Conservation (phyloP, 2,113 vertebrate genomes). For the Callospermophilus lateralis region DNA sequence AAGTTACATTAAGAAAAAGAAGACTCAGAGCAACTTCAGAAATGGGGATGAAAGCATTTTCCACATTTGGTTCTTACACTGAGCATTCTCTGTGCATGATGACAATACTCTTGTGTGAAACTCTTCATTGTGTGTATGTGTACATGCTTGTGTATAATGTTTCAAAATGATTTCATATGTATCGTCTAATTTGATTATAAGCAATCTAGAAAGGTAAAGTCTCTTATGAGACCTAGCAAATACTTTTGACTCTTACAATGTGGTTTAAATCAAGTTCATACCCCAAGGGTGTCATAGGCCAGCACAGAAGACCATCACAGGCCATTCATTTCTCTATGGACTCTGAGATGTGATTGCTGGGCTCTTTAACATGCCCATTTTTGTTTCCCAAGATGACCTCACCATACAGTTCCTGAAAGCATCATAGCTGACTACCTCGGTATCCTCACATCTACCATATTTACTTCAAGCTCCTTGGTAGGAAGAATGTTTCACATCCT, state of each 20-base stretch:
- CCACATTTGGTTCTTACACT: background rate
- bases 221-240: background rate
- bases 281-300: too few species aligned
- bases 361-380: background rate
- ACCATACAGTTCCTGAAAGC: background rate
- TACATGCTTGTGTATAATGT: background rate
- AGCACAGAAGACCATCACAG: background rate
- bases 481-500: background rate
- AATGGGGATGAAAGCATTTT: constrained; percentile 49
- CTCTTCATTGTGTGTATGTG: background rate
- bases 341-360: background rate
- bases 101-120: background rate
- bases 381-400: constrained; percentile 10
- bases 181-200: background rate
- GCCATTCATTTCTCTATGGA: background rate
- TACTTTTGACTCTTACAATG: background rate
- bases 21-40: constrained; percentile 5
- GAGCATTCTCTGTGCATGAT: background rate
- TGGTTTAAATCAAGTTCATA: background rate
- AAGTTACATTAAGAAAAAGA: constrained; percentile 15
- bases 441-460: background rate
- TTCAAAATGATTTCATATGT: constrained; percentile 11
- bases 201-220: background rate
- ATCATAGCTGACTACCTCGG: background rate
- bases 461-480: background rate